Conservation (phyloP, 2,797 vertebrate genomes). For the Ctenosaura bakeri region DNA sequence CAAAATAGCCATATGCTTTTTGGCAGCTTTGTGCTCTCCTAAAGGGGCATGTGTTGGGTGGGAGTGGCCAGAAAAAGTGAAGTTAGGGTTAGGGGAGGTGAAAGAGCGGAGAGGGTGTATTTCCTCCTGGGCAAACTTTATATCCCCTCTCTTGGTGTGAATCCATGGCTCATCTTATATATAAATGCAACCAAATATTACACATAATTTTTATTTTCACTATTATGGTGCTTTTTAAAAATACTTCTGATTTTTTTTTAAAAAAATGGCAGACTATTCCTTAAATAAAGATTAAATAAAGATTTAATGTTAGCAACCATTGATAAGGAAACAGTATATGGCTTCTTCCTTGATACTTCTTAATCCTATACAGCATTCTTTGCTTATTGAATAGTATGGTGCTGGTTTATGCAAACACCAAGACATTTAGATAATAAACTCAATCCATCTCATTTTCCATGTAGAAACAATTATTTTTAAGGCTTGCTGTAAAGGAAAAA, state of each 20-base stretch:
- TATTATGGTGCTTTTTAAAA: conserved; percentile 75
- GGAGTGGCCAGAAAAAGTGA: too few relatives aligned
- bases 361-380: not conserved
- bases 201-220: conserved; percentile 73
- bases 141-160: too few relatives aligned
- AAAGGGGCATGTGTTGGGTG: too few relatives aligned
- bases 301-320: conserved; percentile 39
- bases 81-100: too few relatives aligned
- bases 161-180: not conserved
- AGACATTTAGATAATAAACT: not conserved
- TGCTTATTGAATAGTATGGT: not conserved
- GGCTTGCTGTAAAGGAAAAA: not conserved
- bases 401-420: not conserved
- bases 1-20: too few relatives aligned
- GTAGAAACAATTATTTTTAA: conserved; percentile 33
- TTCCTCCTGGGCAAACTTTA: too few relatives aligned
- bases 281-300: conserved; percentile 52
- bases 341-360: conserved; percentile 40
- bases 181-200: conserved; percentile 63
- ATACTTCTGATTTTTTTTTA: conserved; percentile 63
- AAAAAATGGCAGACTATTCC: conserved; percentile 73
- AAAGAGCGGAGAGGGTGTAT: too few relatives aligned
- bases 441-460: not conserved
- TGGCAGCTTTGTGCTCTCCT: too few relatives aligned
- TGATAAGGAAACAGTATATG: conserved; percentile 35